Conservation (phyloP, 1,140 invertebrate species). For the Schlechtendalia chinensis region DNA sequence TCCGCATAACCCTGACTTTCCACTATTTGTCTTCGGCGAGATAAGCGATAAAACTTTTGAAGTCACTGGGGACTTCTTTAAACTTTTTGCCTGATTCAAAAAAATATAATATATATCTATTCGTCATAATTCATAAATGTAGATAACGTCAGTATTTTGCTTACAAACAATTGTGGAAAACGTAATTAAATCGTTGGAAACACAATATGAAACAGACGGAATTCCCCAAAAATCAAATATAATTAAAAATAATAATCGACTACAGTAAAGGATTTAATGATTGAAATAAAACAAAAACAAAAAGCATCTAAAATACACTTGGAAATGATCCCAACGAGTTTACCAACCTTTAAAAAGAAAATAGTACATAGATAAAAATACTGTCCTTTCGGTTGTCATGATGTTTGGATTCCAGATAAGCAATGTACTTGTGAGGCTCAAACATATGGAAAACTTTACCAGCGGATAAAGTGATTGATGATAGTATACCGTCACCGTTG, state of each 20-base stretch:
- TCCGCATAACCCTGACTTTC: constrained; percentile 24
- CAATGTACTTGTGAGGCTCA: constrained; percentile 22
- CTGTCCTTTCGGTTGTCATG: constrained; percentile 19
- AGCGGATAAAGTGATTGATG: constrained; percentile 45
- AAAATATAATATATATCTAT: constrained; percentile 30
- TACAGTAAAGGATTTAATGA: background rate
- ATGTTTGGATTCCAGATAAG: constrained; percentile 38
- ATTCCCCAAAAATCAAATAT: background rate
- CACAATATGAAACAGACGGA: background rate
- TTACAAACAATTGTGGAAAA: constrained; percentile 10
- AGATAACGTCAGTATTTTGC: constrained; percentile 10
- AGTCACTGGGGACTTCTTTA: constrained; percentile 28
- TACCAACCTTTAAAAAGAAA: background rate
- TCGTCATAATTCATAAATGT: constrained; percentile 5
- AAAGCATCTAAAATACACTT: background rate
- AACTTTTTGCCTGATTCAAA: background rate
- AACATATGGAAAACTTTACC: constrained; percentile 46
- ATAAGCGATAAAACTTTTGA: constrained; percentile 41
- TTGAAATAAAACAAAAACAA: background rate
- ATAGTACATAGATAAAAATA: constrained; percentile 34
- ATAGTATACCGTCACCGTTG: constrained; percentile 15
- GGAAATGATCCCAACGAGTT: background rate
- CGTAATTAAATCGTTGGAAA: constrained; percentile 14
- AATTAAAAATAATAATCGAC: background rate
- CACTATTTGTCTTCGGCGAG: constrained; percentile 41